Percentiles rank a stretch among this genome's conserved stretches.
phyloP scores from a whole-genome alignment of 1,140 invertebrate genomes.

The Drosophila persimilis region DNA sequence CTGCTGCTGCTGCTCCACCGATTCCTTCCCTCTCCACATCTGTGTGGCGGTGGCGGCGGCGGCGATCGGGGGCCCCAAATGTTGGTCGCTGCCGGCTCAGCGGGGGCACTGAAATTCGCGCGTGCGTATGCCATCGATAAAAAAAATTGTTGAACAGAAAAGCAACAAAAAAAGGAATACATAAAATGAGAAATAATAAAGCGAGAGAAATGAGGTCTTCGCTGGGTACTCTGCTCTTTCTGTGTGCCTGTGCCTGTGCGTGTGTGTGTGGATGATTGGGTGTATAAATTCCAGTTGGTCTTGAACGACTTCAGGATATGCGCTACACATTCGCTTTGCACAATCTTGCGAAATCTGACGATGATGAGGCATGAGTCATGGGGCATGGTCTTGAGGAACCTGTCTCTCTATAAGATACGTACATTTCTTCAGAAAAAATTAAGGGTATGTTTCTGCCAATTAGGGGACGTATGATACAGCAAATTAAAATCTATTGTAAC shows the following conservation, averaged over 20 bases:
- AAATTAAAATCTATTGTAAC: conserved; percentile 12
- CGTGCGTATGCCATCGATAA: conserved; percentile 80
- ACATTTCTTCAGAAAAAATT: too few relatives aligned
- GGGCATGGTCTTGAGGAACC: background rate
- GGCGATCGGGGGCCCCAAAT: conserved; percentile 49
- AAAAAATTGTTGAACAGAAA: conserved; percentile 78
- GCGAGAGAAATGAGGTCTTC: conserved; percentile 73
- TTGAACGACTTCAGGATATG: conserved; percentile 52
- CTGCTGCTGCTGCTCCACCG: conserved; percentile 3
- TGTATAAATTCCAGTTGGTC: conserved; percentile 40
- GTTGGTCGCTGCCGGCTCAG: conserved; percentile 60
- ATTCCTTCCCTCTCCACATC: background rate
- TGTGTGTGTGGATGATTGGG: conserved; percentile 28
- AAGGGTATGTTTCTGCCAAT: too few relatives aligned
- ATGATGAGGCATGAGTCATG: conserved; percentile 44
- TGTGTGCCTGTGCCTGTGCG: conserved; percentile 15
- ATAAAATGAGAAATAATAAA: conserved; percentile 57
- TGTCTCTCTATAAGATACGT: too few relatives aligned
- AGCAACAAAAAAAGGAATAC: conserved; percentile 37
- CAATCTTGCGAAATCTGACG: conserved; percentile 34
- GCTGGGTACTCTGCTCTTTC: conserved; percentile 26
- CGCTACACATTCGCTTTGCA: conserved; percentile 41
- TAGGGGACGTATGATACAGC: background rate
- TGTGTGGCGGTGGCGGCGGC: conserved; percentile 25
- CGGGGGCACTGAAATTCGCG: conserved; percentile 77